Evolutionary conservation across 1,140 invertebrate species (phyloP), one percentile per base, ranked within the genome.

Genomic region (Cydia splendana): DNA sequence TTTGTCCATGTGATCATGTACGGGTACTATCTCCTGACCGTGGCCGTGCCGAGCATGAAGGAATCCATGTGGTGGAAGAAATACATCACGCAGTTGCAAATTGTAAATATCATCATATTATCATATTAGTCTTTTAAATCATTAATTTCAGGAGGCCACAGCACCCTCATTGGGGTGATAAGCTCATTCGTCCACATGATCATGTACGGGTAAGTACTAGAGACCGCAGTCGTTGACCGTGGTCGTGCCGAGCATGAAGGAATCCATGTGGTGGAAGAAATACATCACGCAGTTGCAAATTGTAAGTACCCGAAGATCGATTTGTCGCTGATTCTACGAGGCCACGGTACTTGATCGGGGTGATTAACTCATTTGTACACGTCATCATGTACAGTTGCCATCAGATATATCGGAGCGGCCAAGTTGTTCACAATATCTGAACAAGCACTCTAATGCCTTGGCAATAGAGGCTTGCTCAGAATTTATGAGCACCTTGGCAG

Each of bases 131-230:
- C 51, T 53, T 3, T 74, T 30, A 30, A 62, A 62, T 75, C 80
- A 85, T 81, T 3, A 42, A 73, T 94, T 94, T 69, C 90, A 95
- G 96, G 96, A 34, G 95, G 95, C 6, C 95, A 95, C 80, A 94
- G 93, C 0, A 93, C 94, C 10, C 93, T 95, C 75, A 90, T 95
- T 75, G 95, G 95, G 74, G 86, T 95, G 12, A 82, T 97, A 20
- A 97, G 97, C 88, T 95, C 94, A 0, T 94, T 96, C 76, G 96
- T 97, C 0, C 97, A 97, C 83, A 89, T 95, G n/a, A 89, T 97
- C 4, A 97, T 98, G 97, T 98, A 98, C 84, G 90, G 94, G 34
- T n/a, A n/a, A n/a, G n/a, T 96, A 98, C 85, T 97, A 98, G n/a
- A n/a, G n/a, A n/a, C n/a, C n/a, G n/a, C n/a, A n/a, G n/a, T n/a